A percentile compares a stretch with the other conserved stretches of the same genome.
These are phyloP conservation scores for Metridium senile DNA, from an alignment of 92 coral and sea anemone species.

Conservation along the genomic window DNA sequence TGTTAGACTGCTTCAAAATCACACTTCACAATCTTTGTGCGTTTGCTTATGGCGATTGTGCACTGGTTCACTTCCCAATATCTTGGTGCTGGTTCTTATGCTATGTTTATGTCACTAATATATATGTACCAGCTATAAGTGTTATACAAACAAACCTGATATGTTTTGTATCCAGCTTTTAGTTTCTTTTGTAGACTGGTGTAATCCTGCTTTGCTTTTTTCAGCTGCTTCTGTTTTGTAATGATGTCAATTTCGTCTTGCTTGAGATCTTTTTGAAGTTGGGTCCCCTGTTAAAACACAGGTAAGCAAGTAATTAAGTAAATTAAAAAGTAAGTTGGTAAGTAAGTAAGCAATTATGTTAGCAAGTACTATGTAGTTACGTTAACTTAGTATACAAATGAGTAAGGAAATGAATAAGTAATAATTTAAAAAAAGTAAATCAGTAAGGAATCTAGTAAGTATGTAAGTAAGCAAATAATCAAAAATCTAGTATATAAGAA, in stretches of 20 bases:
- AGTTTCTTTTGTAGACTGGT: constrained; percentile 82
- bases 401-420: background rate
- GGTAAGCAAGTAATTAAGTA: background rate
- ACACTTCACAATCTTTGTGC: too few species aligned
- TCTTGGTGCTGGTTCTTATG: too few species aligned
- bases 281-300: constrained; percentile 89
- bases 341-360: too few species aligned
- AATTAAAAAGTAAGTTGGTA: background rate
- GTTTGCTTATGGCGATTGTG: too few species aligned
- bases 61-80: too few species aligned
- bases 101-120: background rate
- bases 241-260: constrained; percentile 83
- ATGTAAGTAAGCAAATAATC: background rate
- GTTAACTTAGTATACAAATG: too few species aligned
- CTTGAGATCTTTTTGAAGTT: constrained; percentile 82
- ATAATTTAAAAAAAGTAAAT: background rate
- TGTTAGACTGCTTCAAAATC: background rate
- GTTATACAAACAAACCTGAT: constrained; percentile 73
- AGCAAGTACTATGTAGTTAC: too few species aligned
- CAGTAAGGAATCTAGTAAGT: background rate
- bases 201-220: constrained; percentile 83
- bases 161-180: constrained; percentile 61
- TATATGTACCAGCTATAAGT: background rate
- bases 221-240: constrained; percentile 79
- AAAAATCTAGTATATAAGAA: background rate